Conservation (phyloP, 2,113 vertebrate genomes). For the Rana temporaria region DNA sequence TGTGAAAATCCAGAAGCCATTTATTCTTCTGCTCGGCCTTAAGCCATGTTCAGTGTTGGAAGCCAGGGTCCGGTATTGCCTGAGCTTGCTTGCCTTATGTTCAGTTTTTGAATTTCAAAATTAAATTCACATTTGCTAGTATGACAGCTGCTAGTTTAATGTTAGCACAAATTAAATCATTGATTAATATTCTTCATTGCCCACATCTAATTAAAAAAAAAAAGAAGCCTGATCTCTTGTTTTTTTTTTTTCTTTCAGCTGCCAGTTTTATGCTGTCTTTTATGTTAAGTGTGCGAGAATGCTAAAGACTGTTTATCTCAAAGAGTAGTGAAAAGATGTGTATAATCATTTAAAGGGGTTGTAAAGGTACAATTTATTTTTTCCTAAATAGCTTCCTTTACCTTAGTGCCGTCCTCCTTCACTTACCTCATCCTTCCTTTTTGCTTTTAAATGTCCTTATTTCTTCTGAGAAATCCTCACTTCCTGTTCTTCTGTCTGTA, state of each 20-base stretch:
- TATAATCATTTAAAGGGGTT: constrained; percentile 10
- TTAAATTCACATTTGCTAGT: constrained; percentile 48
- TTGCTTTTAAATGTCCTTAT: too few relatives aligned
- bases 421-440: too few relatives aligned
- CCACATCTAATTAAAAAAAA: constrained; percentile 36
- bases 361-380: too few relatives aligned
- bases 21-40: constrained; percentile 4
- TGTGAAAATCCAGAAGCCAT: background rate
- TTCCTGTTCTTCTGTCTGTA: too few relatives aligned
- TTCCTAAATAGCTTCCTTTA: too few relatives aligned
- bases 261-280: constrained; percentile 30
- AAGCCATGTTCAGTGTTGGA: constrained; percentile 12
- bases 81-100: constrained; percentile 34
- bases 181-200: constrained; percentile 45
- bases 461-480: too few relatives aligned
- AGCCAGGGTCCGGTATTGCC: constrained; percentile 22
- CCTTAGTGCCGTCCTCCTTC: too few relatives aligned
- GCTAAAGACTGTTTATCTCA: constrained; percentile 6
- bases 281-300: constrained; percentile 44
- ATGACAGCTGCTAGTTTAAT: constrained; percentile 55
- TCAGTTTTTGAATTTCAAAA: constrained; percentile 35
- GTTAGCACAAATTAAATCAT: constrained; percentile 52
- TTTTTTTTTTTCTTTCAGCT: constrained; percentile 9
- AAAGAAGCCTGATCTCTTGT: constrained; percentile 23
- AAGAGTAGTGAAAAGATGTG: background rate